Evolutionary conservation across 2,888 invertebrate genomes (phyloP), one percentile per base, ranked within the genome.

Genomic region (Cephus pygmeus): DNA sequence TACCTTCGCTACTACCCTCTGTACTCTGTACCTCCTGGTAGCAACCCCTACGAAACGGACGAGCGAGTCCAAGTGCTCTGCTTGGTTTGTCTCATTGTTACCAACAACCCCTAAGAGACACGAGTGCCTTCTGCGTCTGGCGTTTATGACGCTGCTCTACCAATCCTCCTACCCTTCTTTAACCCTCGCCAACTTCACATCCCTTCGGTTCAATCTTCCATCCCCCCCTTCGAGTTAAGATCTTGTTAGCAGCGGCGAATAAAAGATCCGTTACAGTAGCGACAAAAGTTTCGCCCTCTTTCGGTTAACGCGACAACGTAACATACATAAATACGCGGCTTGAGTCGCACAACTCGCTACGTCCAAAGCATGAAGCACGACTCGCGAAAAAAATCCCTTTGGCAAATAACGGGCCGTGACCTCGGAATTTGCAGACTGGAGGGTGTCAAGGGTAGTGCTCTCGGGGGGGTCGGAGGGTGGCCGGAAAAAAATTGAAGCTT

Each of bases 361-460:
- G 68, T 15, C 30, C 40, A 77, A 82, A 87, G 86, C 85, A 85
- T 86, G 86, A 88, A 84, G 85, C 84, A 87, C 85, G 85, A 77
- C 71, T 71, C 33, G 80, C 85, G 82, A 85, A 87, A 90, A 90
- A 90, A 90, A 91, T 90, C 91, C 87, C 84, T 88, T 88, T 80
- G 84, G 86, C 88, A 91, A 91, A 91, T 86, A 56, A 89, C 82
- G 81, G 82, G 83, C 80, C 84, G 86, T 82, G 82, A 40, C 30
- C 69, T 84, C 83, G 82, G 82, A 89, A 91, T 91, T 91, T 90
- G 90, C 89, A 86, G 84, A 89, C 88, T 89, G 85, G 85, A 85
- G 87, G 87, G 86, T 86, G 30, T 78, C 68, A 33, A 6, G 15
- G 56, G 23, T 9, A 56, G 9, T 56, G 23, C 56, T 23, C 15